A percentile compares a stretch with the other conserved stretches of the same genome.
Evolutionary conservation across 1,140 invertebrate species (phyloP).

Genomic region (Aphelenchoides besseyi): DNA sequence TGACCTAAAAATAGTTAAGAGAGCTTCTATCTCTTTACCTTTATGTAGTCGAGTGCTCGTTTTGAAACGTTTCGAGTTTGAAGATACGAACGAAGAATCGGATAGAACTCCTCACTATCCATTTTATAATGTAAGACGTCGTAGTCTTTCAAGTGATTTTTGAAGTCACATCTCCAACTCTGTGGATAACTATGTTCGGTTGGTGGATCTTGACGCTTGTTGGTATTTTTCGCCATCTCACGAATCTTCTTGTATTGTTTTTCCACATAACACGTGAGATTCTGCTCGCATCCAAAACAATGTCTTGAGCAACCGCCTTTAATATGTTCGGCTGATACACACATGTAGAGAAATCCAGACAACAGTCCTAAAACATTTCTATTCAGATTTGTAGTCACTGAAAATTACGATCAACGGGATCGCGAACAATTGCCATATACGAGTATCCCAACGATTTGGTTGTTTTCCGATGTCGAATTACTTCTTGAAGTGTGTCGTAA

Average conservation of each 20-base stretch:
- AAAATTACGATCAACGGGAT: constrained; percentile 13
- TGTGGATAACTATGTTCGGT: constrained; percentile 14
- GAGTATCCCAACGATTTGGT: not conserved
- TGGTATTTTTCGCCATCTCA: not conserved
- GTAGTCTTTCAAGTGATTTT: not conserved
- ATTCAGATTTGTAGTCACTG: too few species aligned
- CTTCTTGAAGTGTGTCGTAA: not conserved
- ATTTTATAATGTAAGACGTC: not conserved
- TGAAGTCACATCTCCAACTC: constrained; percentile 17
- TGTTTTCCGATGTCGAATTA: not conserved
- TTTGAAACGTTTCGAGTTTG: not conserved
- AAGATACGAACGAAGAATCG: constrained; percentile 5
- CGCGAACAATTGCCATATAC: constrained; percentile 2
- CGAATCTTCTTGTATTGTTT: not conserved
- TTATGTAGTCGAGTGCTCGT: constrained; percentile 6
- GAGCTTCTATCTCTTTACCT: too few species aligned
- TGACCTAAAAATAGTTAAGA: too few species aligned
- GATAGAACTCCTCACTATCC: constrained; percentile 5
- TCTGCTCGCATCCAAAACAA: constrained; percentile 9
- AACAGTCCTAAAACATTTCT: too few species aligned
- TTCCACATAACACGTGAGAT: constrained; percentile 7
- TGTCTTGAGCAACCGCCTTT: not conserved
- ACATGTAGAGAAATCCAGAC: not conserved
- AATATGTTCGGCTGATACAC: not conserved
- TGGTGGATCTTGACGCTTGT: not conserved